Evolutionary conservation across 92 coral and sea anemone species (phyloP), one percentile per base, ranked within the genome.

Genomic region (Umimayanthus kanabou): DNA sequence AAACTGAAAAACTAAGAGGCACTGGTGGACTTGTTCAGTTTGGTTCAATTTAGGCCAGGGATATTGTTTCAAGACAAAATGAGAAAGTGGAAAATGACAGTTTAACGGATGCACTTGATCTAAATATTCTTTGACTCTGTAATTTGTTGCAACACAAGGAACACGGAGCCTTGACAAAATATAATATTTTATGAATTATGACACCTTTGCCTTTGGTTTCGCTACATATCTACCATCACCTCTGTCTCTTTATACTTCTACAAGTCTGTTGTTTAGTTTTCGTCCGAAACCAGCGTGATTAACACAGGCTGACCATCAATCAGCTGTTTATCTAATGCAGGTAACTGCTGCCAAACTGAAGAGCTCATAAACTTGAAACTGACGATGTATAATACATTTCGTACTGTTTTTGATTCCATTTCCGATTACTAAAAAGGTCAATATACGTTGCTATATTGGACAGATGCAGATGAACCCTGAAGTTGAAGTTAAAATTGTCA

Each of bases 381-480:
- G 28, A 81, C 40, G 28, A 1, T 29, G 28, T 61, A 39, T 23
- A 39, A 80, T 37, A 66, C 49, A 81, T n/a, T 81, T 81, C 53
- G 42, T 20, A 20, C 47, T 16, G 49, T 65, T 57, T 64, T 40
- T 81, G 33, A 81, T 81, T 39, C 23, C 85, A 81, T 81, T 81
- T 81, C 85, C 85, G 75, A 45, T 43, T 64, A 18, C 66, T 28
- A 39, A 33, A 61, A 66, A 81, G 73, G 57, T 61, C 49, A 81
- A 81, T 45, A 61, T 26, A 29, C 37, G 73, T 70, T 81, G n/a
- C 75, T 65, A 65, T 81, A 81, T 37, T 81, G 85, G 13, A 70
- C 75, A 39, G 73, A 20, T 81, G 85, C 74, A 81, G 33, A 81
- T 81, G 58, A 39, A 7, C 13, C 55, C 20, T 25, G 55, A 55